Percentiles rank a stretch among this genome's conserved stretches.
These are phyloP conservation scores for Ephydatia muelleri DNA, from an alignment of 37 sponge, comb jelly and placozoan species.

Conservation along the genomic window DNA sequence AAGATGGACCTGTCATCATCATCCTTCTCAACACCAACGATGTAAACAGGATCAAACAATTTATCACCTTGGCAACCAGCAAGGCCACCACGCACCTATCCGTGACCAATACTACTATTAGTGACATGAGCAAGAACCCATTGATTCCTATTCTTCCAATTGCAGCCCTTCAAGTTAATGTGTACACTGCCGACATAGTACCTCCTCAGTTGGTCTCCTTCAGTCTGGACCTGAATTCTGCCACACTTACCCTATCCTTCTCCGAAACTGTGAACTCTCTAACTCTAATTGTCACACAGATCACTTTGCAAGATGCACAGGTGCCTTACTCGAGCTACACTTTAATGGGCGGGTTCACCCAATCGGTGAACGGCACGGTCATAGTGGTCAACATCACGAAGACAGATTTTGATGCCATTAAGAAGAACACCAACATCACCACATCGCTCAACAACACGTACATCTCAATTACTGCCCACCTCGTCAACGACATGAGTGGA, in stretches of 20 bases:
- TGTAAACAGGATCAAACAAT: slow-evolving; percentile 68
- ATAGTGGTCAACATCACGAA: slow-evolving; percentile 79
- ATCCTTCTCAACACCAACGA: slow-evolving; percentile 64
- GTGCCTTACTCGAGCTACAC: slow-evolving; percentile 52
- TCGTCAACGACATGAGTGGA: slow-evolving; percentile 82
- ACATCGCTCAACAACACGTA: slow-evolving; percentile 66
- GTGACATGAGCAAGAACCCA: slow-evolving; percentile 71
- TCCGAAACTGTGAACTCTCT: slow-evolving; percentile 81
- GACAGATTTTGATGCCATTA: slow-evolving; percentile 76
- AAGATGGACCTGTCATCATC: slow-evolving; percentile 56
- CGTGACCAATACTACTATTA: slow-evolving; percentile 55
- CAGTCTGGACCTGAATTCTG: slow-evolving; percentile 75
- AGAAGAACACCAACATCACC: slow-evolving; percentile 79
- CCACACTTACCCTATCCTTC: slow-evolving; percentile 77
- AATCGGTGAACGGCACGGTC: slow-evolving; percentile 59
- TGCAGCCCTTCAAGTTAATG: slow-evolving; percentile 37
- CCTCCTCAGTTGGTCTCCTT: slow-evolving; percentile 60
- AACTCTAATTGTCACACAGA: slow-evolving; percentile 41
- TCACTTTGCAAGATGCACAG: slow-evolving; percentile 73
- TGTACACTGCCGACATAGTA: slow-evolving; percentile 50
- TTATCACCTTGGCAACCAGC: slow-evolving; percentile 50
- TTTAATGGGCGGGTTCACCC: slow-evolving; percentile 71
- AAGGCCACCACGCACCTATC: slow-evolving; percentile 55
- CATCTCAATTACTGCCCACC: slow-evolving; percentile 60
- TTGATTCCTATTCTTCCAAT: slow-evolving; percentile 42